Evolutionary conservation across 2,888 invertebrate genomes (phyloP).

Genomic region (Apodemia mormo): DNA sequence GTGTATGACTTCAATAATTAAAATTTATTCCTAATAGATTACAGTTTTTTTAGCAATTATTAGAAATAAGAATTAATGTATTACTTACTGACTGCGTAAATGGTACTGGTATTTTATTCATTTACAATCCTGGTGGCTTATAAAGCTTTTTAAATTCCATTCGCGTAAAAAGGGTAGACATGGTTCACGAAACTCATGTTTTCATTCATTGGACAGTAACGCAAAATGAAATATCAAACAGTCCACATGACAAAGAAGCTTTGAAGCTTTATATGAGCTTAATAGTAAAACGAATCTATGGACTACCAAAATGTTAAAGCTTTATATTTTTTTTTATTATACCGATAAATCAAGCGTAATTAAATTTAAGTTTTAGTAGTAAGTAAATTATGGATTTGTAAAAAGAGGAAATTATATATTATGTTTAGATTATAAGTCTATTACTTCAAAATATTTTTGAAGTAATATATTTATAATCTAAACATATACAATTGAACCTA

Average conservation of each 20-base stretch:
- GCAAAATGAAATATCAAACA: conserved; percentile 62
- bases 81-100: background rate
- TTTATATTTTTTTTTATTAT: background rate
- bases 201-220: conserved; percentile 25
- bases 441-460: too few relatives aligned
- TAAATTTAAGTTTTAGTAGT: too few relatives aligned
- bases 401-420: too few relatives aligned
- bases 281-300: background rate
- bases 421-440: too few relatives aligned
- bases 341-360: too few relatives aligned
- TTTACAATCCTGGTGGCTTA: background rate
- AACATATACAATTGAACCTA: too few relatives aligned
- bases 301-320: background rate
- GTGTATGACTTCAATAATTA: too few relatives aligned
- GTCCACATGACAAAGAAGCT: conserved; percentile 57
- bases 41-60: too few relatives aligned
- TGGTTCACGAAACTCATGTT: background rate
- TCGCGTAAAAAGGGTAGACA: background rate
- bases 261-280: background rate
- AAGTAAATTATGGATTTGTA: too few relatives aligned
- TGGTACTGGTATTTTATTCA: background rate
- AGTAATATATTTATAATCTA: too few relatives aligned
- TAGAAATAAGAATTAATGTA: too few relatives aligned
- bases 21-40: too few relatives aligned
- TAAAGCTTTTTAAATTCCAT: background rate